phyloP scores from a whole-genome alignment of 2,113 vertebrate genomes.

The Myanophis thanlyinensis region DNA sequence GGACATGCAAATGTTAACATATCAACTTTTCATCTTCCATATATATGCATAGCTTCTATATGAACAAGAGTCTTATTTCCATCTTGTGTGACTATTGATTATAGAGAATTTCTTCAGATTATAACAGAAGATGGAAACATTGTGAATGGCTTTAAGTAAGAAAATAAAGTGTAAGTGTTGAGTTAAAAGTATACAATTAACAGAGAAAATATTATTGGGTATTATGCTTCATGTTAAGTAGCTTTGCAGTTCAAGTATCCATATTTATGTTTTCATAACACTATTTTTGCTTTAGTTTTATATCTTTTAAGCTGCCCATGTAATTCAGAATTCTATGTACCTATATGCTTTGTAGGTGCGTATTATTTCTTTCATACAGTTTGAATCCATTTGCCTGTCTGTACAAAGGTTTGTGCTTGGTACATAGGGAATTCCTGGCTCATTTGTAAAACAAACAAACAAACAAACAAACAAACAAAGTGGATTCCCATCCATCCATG shows the following conservation, averaged over 20 bases:
- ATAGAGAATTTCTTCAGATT: neutral
- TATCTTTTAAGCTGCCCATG: neutral
- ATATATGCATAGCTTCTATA: neutral
- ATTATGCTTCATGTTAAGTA: constrained; percentile 13
- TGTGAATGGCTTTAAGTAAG: neutral
- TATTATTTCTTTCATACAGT: neutral
- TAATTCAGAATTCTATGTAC: constrained; percentile 9
- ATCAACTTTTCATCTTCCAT: neutral
- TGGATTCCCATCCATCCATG: neutral
- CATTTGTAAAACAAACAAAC: neutral
- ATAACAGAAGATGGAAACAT: neutral
- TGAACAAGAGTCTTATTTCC: neutral
- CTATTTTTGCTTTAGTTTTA: neutral
- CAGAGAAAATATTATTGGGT: neutral
- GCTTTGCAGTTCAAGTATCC: neutral
- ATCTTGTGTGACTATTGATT: neutral
- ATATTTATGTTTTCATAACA: neutral
- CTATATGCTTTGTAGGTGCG: constrained; percentile 18
- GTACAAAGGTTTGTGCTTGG: neutral
- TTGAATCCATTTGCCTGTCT: neutral
- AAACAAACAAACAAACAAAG: too few relatives aligned
- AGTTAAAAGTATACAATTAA: neutral
- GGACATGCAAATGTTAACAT: neutral
- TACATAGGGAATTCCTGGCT: neutral
- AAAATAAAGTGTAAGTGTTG: neutral